Percentiles rank a stretch among this genome's conserved stretches.
These are phyloP conservation scores for Shargacucullia verbasci DNA, from an alignment of 2,888 invertebrate genomes.

Conservation along the genomic window DNA sequence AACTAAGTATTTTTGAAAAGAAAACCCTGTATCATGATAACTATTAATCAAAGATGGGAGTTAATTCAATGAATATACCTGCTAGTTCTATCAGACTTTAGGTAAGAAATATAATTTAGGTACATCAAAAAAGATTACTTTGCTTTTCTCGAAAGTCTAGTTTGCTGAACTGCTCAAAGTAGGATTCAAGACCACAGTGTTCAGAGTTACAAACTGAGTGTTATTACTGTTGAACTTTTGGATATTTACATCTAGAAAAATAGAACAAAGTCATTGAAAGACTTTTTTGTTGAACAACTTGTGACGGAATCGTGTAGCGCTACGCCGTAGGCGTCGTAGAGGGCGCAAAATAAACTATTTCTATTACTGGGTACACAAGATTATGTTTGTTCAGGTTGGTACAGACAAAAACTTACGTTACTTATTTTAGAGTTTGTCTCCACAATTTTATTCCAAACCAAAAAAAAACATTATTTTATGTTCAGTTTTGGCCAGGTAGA, in stretches of 20 bases:
- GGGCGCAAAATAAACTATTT: conserved; percentile 45
- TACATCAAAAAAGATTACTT: conserved; percentile 2
- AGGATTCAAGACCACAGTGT: conserved; percentile 26
- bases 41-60: not conserved
- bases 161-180: conserved; percentile 17
- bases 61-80: not conserved
- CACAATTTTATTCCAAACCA: too few relatives aligned
- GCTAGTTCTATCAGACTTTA: not conserved
- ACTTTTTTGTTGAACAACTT: conserved; percentile 35
- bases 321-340: conserved; percentile 50
- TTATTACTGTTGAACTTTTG: conserved; percentile 46
- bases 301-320: conserved; percentile 36
- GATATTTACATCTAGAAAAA: conserved; percentile 42
- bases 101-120: conserved; percentile 6
- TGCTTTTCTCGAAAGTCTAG: conserved; percentile 8
- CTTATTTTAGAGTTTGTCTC: too few relatives aligned
- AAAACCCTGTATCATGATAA: too few relatives aligned
- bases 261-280: conserved; percentile 47
- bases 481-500: too few relatives aligned
- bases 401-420: conserved; percentile 24
- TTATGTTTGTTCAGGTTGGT: conserved; percentile 45
- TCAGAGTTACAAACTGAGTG: conserved; percentile 40
- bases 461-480: too few relatives aligned
- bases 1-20: too few relatives aligned
- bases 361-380: conserved; percentile 38